Conservation (phyloP, 2,888 invertebrate genomes). For the Cinara cedri region DNA sequence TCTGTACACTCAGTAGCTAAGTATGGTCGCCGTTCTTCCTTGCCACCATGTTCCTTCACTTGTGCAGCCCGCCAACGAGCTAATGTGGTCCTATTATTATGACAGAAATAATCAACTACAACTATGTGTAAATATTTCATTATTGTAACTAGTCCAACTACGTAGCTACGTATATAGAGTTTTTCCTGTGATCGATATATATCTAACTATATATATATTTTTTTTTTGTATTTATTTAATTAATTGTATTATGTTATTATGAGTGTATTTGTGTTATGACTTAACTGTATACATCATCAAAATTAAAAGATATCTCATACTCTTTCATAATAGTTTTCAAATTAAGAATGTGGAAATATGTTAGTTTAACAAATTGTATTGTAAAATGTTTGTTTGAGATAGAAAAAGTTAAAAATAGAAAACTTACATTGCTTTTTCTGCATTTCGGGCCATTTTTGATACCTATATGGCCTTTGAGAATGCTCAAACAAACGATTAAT, state of each 20-base stretch:
- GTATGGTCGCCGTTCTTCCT: constrained; percentile 84
- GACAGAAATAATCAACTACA: constrained; percentile 26
- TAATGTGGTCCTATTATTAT: constrained; percentile 83
- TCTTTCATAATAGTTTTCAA: neutral
- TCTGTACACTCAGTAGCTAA: constrained; percentile 94
- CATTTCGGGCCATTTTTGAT: constrained; percentile 80
- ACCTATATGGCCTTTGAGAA: neutral
- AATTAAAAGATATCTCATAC: neutral
- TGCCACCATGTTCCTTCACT: constrained; percentile 81
- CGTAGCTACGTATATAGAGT: neutral
- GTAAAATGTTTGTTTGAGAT: neutral
- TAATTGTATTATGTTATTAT: neutral
- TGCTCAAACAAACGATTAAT: neutral
- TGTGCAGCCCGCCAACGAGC: constrained; percentile 98
- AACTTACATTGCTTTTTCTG: constrained; percentile 96
- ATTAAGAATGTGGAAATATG: neutral
- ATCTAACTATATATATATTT: no score
- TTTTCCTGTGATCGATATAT: neutral
- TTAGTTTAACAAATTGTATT: neutral
- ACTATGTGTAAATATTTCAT: constrained; percentile 33
- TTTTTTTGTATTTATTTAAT: neutral
- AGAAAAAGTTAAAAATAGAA: neutral
- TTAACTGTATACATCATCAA: neutral
- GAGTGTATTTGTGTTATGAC: neutral
- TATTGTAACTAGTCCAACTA: neutral